Evolutionary conservation across 1,140 invertebrate species (phyloP), one percentile per base, ranked within the genome.

Genomic region (Hypsibius dujardini): DNA sequence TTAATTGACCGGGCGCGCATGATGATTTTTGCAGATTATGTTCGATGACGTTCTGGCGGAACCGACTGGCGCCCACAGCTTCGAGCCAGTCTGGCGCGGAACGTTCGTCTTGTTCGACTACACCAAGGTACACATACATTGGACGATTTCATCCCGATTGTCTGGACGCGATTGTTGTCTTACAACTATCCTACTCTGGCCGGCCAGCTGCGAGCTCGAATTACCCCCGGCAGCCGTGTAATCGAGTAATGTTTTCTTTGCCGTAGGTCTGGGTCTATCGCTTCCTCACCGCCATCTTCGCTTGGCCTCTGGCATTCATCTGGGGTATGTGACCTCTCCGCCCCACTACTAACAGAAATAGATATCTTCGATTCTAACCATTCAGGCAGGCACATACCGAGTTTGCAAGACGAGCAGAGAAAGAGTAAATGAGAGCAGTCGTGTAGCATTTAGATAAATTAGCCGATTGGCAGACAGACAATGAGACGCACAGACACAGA

Each of bases 1-100:
- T 56, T 56, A 56, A 56, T 7, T 56, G 50, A 56, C 50, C n/a
- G 7, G 7, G n/a, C n/a, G 7, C 7, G n/a, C 50, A 7, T 7
- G 7, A 56, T 56, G 50, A n/a, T 7, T 56, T 7, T 67, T 67
- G 7, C 62, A 67, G 62, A 67, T 67, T 42, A 67, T 67, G 62
- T 67, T 67, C 62, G 62, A 67, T 42, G 62, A 67, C 42, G 62
- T 67, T 67, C 62, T 67, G 7, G 62, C 62, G 3, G 62, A 67
- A 42, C 7, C 62, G 42, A 3, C 7, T 7, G 62, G 7, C 3
- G 42, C 62, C 3, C 62, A 67, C 42, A 42, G 62, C 62, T 67
- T 67, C 42, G 62, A 67, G 62, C 7, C 7, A 67, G 42, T 42
- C 7, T 67, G 62, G 62, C 7, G 42, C 3, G 62, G 62, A 42